Evolutionary conservation across 1,140 invertebrate species (phyloP).

Genomic region (Caenorhabditis remanei): DNA sequence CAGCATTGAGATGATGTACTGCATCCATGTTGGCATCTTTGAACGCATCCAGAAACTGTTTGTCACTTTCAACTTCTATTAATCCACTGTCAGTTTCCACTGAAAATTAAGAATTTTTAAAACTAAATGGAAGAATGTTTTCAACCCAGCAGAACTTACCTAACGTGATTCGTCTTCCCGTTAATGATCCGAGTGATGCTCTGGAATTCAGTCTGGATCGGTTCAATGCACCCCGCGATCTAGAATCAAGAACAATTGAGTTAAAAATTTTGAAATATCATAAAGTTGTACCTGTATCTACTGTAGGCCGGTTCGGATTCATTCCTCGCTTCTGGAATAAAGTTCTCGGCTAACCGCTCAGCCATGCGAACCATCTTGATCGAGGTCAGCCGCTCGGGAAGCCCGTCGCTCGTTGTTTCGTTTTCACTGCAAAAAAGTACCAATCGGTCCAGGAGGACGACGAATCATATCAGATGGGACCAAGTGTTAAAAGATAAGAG

Average conservation of each 20-base stretch:
- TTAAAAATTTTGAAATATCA: no score
- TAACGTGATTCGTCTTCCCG: conserved; percentile 37
- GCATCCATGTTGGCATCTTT: conserved; percentile 68
- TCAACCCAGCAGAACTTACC: not conserved
- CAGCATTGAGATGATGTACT: conserved; percentile 61
- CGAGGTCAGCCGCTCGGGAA: conserved; percentile 49
- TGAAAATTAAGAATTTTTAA: not conserved
- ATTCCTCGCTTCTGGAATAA: conserved; percentile 37
- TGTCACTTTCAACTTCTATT: conserved; percentile 39
- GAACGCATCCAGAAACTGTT: conserved; percentile 62
- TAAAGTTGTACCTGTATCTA: conserved; percentile 8
- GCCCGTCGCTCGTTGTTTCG: conserved; percentile 51
- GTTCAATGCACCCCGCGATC: not conserved
- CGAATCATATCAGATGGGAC: conserved; percentile 54
- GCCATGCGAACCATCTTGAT: conserved; percentile 61
- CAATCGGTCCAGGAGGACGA: conserved; percentile 9
- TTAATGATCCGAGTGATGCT: not conserved
- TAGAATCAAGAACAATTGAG: not conserved
- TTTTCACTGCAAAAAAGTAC: conserved; percentile 55
- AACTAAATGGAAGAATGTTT: not conserved
- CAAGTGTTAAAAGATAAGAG: conserved; percentile 18
- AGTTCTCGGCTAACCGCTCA: conserved; percentile 54
- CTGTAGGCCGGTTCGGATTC: conserved; percentile 27
- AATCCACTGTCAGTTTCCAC: conserved; percentile 35
- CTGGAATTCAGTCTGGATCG: conserved; percentile 36